A percentile compares a stretch with the other conserved stretches of the same genome.
Conservation (phyloP, 2,113 vertebrate species). For the Dipodomys spectabilis region DNA sequence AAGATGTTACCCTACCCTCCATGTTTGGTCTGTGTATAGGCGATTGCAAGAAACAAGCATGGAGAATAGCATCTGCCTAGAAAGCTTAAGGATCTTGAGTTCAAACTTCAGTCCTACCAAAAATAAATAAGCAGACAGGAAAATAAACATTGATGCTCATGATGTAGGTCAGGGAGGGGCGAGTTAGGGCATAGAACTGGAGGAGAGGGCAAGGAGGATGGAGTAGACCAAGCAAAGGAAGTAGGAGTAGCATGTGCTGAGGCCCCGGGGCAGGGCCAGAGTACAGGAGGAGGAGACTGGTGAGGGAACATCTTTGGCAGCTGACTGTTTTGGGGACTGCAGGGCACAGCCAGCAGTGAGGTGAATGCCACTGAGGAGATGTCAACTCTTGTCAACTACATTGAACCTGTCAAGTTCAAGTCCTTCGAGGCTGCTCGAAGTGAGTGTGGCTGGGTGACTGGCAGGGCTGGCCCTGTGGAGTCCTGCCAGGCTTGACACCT, state of each 20-base stretch:
- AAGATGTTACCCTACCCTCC: neutral
- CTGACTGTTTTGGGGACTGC: slow-evolving; percentile 11
- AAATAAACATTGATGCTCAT: too few species aligned
- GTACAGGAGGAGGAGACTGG: accelerated
- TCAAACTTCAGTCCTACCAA: neutral
- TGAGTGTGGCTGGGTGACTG: slow-evolving; percentile 82
- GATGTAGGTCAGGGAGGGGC: neutral
- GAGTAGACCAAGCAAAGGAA: neutral
- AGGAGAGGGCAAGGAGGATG: neutral
- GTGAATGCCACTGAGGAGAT: slow-evolving; percentile 95
- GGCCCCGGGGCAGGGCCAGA: neutral
- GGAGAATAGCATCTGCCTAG: neutral
- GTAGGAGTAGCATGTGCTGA: neutral
- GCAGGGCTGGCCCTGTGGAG: neutral
- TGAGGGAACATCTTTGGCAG: neutral
- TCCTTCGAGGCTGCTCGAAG: slow-evolving; percentile 91
- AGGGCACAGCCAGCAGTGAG: slow-evolving; percentile 95
- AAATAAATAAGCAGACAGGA: too few species aligned
- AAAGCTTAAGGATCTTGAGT: neutral
- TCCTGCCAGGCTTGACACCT: neutral
- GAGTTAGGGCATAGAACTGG: neutral
- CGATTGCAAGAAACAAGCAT: neutral
- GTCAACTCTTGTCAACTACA: slow-evolving; percentile 95
- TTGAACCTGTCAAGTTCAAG: slow-evolving; percentile 95
- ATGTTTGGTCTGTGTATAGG: neutral